Conservation (phyloP, 2,113 vertebrate species). For the Cranoglanis bouderius region DNA sequence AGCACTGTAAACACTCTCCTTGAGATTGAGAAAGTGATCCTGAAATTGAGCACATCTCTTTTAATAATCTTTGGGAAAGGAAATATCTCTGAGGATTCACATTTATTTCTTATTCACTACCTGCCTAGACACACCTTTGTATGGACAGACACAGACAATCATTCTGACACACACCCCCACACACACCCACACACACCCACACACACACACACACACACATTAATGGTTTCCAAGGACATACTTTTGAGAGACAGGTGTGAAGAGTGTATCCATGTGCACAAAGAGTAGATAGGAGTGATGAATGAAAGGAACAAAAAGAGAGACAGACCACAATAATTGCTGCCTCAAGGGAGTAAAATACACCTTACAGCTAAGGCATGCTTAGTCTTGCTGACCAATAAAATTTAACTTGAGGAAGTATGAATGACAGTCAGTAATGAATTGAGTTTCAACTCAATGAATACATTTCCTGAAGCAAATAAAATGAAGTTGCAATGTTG, state of each 20-base stretch:
- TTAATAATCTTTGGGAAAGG: background rate
- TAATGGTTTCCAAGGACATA: conserved; percentile 27
- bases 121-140: background rate
- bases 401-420: background rate
- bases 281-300: too few relatives aligned
- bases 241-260: conserved; percentile 31
- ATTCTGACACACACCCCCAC: background rate
- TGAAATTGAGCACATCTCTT: background rate
- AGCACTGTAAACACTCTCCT: background rate
- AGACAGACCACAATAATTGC: conserved; percentile 34
- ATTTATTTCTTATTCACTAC: conserved; percentile 22
- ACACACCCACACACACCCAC: background rate
- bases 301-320: background rate
- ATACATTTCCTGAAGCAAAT: conserved; percentile 20
- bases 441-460: background rate
- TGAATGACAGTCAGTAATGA: background rate
- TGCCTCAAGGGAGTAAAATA: conserved; percentile 17
- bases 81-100: background rate
- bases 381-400: background rate
- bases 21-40: background rate
- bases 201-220: background rate
- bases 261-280: conserved; percentile 7
- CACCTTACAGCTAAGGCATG: background rate
- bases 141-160: background rate
- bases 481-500: background rate